Conservation (phyloP, 2,888 invertebrate species). For the Hyposoter dolosus region DNA sequence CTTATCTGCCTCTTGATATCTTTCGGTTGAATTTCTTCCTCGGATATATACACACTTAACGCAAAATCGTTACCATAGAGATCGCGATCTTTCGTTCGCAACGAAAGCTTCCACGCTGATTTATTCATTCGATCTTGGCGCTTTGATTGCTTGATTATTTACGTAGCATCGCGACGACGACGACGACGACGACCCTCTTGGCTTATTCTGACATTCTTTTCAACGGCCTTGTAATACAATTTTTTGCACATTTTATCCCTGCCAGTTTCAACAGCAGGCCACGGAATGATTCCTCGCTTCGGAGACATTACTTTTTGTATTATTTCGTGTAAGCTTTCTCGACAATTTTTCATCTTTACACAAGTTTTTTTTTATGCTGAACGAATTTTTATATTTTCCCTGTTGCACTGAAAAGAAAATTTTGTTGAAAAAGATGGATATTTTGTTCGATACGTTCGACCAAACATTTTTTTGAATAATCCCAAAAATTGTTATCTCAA, state of each 20-base stretch:
- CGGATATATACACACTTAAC: conserved; percentile 26
- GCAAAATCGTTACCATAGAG: conserved; percentile 36
- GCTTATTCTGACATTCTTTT: background rate
- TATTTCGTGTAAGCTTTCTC: no score
- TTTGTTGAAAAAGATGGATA: no score
- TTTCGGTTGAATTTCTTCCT: conserved; percentile 32
- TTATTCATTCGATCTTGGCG: conserved; percentile 22
- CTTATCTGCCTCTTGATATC: conserved; percentile 58
- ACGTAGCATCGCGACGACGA: conserved; percentile 11
- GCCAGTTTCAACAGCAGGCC: background rate
- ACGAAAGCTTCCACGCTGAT: conserved; percentile 19
- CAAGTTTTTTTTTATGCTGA: background rate
- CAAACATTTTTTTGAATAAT: no score
- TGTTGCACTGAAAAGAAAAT: no score
- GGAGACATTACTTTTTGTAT: background rate
- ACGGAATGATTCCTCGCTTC: background rate
- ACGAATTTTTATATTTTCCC: background rate
- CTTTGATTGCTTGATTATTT: conserved; percentile 8
- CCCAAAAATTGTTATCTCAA: no score
- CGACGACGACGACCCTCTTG: background rate
- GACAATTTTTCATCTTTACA: background rate
- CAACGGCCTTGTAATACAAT: background rate
- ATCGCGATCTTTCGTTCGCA: conserved; percentile 43
- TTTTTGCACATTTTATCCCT: background rate
- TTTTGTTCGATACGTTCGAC: no score